Evolutionary conservation across 2,888 invertebrate species (phyloP).

Genomic region (Pheosia gnoma): DNA sequence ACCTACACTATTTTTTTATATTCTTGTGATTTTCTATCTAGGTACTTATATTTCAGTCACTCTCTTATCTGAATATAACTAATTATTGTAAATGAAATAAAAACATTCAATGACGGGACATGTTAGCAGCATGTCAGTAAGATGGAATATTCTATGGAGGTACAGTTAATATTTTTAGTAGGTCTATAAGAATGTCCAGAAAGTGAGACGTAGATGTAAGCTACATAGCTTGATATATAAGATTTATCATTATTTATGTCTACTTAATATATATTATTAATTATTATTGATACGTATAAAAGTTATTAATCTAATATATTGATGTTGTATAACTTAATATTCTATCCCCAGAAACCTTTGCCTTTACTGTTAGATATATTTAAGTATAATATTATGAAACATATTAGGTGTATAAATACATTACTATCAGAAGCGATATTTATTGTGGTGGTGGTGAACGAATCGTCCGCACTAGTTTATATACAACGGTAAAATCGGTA

Average conservation of each 20-base stretch:
- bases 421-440: constrained; percentile 12
- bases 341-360: constrained; percentile 55
- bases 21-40: too few species aligned
- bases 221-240: constrained; percentile 30
- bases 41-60: constrained; percentile 7
- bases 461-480: background rate
- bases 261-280: constrained; percentile 6
- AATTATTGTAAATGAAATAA: background rate
- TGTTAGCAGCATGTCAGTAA: constrained; percentile 24
- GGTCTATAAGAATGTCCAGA: constrained; percentile 61
- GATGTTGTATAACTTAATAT: constrained; percentile 48
- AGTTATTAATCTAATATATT: constrained; percentile 27
- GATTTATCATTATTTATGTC: constrained; percentile 22
- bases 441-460: constrained; percentile 4
- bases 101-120: constrained; percentile 14
- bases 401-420: constrained; percentile 2
- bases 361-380: constrained; percentile 52
- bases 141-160: constrained; percentile 29
- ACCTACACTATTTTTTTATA: too few species aligned
- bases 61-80: background rate
- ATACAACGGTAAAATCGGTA: background rate
- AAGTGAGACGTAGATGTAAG: constrained; percentile 61
- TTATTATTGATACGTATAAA: constrained; percentile 25
- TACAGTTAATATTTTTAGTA: constrained; percentile 36
- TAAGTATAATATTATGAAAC: constrained; percentile 18